Conservation (phyloP, 2,888 invertebrate genomes). For the Lasioglossum zephyrum region DNA sequence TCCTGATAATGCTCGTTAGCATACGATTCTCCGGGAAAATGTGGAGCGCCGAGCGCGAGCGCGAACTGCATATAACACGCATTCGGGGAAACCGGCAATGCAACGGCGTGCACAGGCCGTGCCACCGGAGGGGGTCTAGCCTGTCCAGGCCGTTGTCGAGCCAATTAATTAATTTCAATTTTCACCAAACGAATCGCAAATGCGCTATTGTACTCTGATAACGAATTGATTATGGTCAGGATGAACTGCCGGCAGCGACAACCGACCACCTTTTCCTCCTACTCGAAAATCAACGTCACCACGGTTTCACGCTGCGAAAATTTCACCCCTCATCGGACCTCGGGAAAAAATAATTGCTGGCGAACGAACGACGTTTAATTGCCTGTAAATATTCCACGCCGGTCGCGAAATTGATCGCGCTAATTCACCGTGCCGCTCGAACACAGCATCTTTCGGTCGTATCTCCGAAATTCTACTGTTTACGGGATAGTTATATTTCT, state of each 20-base stretch:
- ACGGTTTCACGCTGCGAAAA: not conserved
- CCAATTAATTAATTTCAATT: constrained; percentile 81
- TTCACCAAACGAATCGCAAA: constrained; percentile 76
- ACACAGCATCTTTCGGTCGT: too few relatives aligned
- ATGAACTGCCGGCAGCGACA: constrained; percentile 57
- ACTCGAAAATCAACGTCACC: constrained; percentile 33
- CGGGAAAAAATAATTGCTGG: not conserved
- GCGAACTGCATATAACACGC: constrained; percentile 25
- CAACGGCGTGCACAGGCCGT: not conserved
- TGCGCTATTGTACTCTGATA: constrained; percentile 75
- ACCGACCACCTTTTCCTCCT: constrained; percentile 48
- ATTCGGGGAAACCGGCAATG: not conserved
- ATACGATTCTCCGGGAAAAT: constrained; percentile 65
- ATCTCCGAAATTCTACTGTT: not conserved
- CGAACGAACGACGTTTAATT: not conserved
- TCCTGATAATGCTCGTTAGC: constrained; percentile 75
- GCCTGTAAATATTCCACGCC: not conserved
- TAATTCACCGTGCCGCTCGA: not conserved
- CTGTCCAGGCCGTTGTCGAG: constrained; percentile 65
- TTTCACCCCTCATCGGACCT: not conserved
- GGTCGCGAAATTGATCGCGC: not conserved
- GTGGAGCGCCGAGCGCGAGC: constrained; percentile 48
- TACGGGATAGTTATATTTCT: not conserved
- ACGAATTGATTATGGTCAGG: constrained; percentile 76
- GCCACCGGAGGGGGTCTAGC: constrained; percentile 20